Conservation (phyloP, 2,888 invertebrate species). For the Aspidapion aeneum region DNA sequence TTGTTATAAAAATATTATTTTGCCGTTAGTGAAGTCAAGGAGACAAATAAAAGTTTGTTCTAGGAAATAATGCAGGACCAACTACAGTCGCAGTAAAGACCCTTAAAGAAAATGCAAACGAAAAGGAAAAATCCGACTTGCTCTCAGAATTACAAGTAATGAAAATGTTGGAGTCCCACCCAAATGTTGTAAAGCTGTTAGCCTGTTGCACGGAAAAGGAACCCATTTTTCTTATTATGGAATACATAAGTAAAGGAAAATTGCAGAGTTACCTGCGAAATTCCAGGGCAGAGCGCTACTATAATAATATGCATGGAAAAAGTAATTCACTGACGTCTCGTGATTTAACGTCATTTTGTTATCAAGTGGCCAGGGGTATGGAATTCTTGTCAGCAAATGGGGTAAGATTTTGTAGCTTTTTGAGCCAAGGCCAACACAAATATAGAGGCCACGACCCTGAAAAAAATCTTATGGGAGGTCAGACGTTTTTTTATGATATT, state of each 20-base stretch:
- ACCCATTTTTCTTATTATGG: conserved; percentile 89
- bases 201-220: conserved; percentile 91
- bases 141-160: conserved; percentile 85
- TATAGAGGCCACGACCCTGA: too few species aligned
- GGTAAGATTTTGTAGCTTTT: conserved; percentile 58
- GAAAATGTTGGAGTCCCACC: conserved; percentile 88
- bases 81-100: conserved; percentile 91
- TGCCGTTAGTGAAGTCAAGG: too few species aligned
- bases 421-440: too few species aligned
- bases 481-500: too few species aligned
- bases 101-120: conserved; percentile 87
- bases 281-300: conserved; percentile 80
- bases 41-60: too few species aligned
- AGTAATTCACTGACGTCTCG: conserved; percentile 77
- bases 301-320: conserved; percentile 73
- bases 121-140: conserved; percentile 83
- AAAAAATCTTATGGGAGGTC: too few species aligned
- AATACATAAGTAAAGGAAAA: conserved; percentile 85
- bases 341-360: conserved; percentile 86
- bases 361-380: conserved; percentile 90
- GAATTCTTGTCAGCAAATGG: conserved; percentile 80
- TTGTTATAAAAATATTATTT: too few species aligned
- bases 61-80: conserved; percentile 63
- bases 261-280: conserved; percentile 83
- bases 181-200: conserved; percentile 82